phyloP scores from a whole-genome alignment of 2,888 invertebrate species.

The Sceliomorpha sp. region DNA sequence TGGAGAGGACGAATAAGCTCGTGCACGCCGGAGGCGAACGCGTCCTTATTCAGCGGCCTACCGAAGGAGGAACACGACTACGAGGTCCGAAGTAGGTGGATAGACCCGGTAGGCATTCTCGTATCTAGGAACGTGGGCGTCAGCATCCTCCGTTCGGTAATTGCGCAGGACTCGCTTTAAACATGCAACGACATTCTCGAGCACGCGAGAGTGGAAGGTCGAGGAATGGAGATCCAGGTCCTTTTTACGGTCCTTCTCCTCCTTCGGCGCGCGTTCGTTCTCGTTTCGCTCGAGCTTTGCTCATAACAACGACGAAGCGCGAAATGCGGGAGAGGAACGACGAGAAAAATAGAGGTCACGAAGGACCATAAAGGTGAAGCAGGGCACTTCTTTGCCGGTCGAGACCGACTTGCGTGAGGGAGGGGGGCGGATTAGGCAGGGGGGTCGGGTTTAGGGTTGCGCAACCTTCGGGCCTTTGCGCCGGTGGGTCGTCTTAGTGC shows the following conservation, averaged over 20 bases:
- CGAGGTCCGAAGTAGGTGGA: conserved; percentile 19
- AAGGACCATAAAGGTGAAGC: conserved; percentile 44
- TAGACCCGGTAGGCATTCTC: conserved; percentile 38
- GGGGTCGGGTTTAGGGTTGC: too few species aligned
- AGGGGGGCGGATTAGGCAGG: too few species aligned
- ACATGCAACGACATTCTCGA: conserved; percentile 76
- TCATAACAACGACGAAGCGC: conserved; percentile 47
- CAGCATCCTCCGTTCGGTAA: conserved; percentile 64
- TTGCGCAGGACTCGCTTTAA: conserved; percentile 66
- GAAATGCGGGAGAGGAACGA: conserved; percentile 20
- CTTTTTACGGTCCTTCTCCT: conserved; percentile 37
- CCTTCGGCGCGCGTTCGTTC: conserved; percentile 10
- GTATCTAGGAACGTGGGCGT: conserved; percentile 62
- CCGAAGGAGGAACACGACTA: not conserved
- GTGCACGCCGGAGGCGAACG: conserved; percentile 33
- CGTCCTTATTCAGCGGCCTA: conserved; percentile 13
- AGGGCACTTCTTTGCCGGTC: conserved; percentile 34
- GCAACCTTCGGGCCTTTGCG: too few species aligned
- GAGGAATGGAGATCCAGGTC: not conserved
- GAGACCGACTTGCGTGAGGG: too few species aligned
- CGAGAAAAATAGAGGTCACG: conserved; percentile 44
- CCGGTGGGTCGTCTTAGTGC: too few species aligned
- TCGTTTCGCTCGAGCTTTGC: conserved; percentile 22
- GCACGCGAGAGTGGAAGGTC: conserved; percentile 59
- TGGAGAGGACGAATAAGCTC: too few species aligned